A percentile compares a stretch with the other conserved stretches of the same genome.
These are phyloP conservation scores for Dicaeum eximium DNA, from an alignment of 2,113 vertebrate species.

Conservation along the genomic window DNA sequence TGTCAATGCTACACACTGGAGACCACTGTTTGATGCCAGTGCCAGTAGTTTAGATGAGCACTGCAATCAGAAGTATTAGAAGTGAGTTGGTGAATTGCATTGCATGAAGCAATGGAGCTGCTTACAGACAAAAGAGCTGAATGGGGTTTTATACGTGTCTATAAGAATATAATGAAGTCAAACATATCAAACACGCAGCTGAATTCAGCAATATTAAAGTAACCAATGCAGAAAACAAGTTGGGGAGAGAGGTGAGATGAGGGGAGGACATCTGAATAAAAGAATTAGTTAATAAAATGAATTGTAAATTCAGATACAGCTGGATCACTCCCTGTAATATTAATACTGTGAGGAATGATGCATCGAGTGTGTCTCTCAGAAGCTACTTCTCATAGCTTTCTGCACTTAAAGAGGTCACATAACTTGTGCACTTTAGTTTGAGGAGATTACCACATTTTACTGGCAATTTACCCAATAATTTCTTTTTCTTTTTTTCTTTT, in stretches of 20 bases:
- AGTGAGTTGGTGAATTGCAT: slow-evolving; percentile 28
- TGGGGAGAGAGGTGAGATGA: background rate
- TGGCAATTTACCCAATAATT: background rate
- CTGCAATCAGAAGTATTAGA: slow-evolving; percentile 61
- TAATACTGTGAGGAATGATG: background rate
- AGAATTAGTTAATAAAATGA: background rate
- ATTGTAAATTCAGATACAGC: background rate
- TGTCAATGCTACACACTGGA: slow-evolving; percentile 54
- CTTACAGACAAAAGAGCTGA: slow-evolving; percentile 40
- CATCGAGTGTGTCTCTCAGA: background rate
- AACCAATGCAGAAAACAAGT: background rate
- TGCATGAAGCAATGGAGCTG: slow-evolving; percentile 3
- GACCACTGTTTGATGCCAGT: slow-evolving; percentile 52
- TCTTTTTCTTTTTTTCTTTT: too few relatives aligned
- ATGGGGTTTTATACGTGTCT: background rate
- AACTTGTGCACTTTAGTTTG: background rate
- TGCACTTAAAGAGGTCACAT: background rate
- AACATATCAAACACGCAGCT: background rate
- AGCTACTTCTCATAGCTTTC: background rate
- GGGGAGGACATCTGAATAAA: background rate
- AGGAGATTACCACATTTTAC: background rate
- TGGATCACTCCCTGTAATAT: background rate
- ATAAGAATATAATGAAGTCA: background rate
- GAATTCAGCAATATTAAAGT: background rate
- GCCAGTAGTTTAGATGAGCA: slow-evolving; percentile 51